These are phyloP conservation scores for Brachionus manjavacas DNA, from an alignment of 1,140 invertebrate genomes.

Conservation along the genomic window DNA sequence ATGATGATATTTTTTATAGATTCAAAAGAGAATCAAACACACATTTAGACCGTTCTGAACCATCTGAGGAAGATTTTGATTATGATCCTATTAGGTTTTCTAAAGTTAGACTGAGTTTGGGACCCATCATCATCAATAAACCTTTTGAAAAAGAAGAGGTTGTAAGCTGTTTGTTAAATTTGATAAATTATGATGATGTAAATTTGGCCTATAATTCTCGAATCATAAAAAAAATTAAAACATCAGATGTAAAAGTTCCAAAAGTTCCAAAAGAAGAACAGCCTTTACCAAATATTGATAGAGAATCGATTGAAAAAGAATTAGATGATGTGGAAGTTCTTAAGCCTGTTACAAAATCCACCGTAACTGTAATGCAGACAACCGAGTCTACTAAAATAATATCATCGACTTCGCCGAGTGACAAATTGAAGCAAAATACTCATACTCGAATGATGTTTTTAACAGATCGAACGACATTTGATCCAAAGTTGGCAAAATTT, in stretches of 20 bases:
- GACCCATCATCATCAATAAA: background rate
- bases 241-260: background rate
- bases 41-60: background rate
- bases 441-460: background rate
- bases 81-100: conserved; percentile 26
- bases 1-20: background rate
- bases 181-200: conserved; percentile 22
- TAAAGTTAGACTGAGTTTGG: conserved; percentile 14
- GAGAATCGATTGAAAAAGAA: background rate
- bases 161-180: conserved; percentile 27
- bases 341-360: background rate
- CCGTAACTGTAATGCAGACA: background rate
- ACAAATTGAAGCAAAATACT: background rate
- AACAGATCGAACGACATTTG: background rate
- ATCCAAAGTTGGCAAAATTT: background rate
- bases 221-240: conserved; percentile 6
- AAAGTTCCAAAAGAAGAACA: background rate
- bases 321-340: background rate
- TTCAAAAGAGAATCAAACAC: background rate
- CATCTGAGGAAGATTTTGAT: conserved; percentile 7
- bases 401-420: background rate
- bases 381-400: background rate
- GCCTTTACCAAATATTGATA: background rate
- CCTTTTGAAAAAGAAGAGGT: conserved; percentile 30
- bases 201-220: conserved; percentile 1